These are phyloP conservation scores for Caenorhabditis sp. DNA, from an alignment of 2,888 invertebrate species.

Conservation along the genomic window DNA sequence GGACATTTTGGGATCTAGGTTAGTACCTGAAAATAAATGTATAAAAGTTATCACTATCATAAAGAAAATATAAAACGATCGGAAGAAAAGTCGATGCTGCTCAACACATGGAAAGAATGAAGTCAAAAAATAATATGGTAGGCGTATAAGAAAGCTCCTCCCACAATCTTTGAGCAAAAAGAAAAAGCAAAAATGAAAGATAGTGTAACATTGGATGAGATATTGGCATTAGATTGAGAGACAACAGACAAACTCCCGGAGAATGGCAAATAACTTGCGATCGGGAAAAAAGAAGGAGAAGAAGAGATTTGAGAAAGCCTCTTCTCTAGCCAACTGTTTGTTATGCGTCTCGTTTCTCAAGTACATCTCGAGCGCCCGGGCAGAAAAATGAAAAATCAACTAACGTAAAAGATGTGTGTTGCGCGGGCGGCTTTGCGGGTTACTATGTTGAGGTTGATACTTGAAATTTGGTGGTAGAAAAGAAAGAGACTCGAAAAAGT, in stretches of 20 bases:
- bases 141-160: conserved; percentile 24
- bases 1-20: conserved; percentile 38
- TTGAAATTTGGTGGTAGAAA: not conserved
- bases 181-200: conserved; percentile 26
- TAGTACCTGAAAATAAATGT: conserved; percentile 26
- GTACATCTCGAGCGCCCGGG: not conserved
- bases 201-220: conserved; percentile 23
- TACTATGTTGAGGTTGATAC: not conserved
- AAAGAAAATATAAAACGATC: not conserved
- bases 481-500: not conserved
- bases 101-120: conserved; percentile 24
- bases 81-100: not conserved
- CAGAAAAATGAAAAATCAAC: not conserved
- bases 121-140: conserved; percentile 39
- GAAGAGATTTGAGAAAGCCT: conserved; percentile 2
- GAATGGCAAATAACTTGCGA: conserved; percentile 24
- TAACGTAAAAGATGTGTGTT: not conserved
- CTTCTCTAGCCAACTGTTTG: not conserved
- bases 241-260: conserved; percentile 26
- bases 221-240: not conserved
- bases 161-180: conserved; percentile 6
- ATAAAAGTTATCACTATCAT: not conserved
- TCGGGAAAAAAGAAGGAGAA: conserved; percentile 12
- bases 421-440: not conserved
- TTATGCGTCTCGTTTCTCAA: conserved; percentile 1